Evolutionary conservation across 2,888 invertebrate species (phyloP).

Genomic region (Sympetrum striolatum): DNA sequence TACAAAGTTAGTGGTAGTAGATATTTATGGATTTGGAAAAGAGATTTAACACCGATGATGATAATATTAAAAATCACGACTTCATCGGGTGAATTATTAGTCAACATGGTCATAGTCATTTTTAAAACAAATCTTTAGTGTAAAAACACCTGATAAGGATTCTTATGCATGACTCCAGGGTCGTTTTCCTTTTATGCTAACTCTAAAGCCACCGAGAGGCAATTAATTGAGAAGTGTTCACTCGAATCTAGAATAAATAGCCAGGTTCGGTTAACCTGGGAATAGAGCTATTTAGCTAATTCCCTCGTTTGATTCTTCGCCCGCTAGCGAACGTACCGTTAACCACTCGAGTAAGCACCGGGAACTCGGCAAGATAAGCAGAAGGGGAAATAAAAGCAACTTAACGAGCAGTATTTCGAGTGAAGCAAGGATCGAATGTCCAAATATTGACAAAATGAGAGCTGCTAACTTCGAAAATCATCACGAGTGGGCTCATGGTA

Average conservation of each 20-base stretch:
- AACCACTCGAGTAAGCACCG: background rate
- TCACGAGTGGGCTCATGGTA: background rate
- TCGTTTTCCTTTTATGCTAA: no score
- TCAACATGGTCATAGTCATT: no score
- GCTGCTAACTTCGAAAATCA: slow-evolving; percentile 10
- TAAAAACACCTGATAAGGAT: no score
- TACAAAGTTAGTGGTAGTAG: no score
- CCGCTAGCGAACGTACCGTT: background rate
- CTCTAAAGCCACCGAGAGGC: no score
- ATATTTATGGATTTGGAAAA: no score
- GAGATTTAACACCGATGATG: no score
- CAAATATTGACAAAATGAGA: background rate
- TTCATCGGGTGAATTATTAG: no score
- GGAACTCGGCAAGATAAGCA: background rate
- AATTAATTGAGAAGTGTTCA: background rate
- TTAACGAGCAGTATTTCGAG: background rate
- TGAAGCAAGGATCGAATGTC: background rate
- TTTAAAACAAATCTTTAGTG: no score
- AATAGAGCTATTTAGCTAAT: background rate
- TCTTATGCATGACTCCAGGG: no score
- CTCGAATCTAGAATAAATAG: slow-evolving; percentile 4
- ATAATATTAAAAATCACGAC: no score
- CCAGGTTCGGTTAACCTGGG: background rate
- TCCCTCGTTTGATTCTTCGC: background rate
- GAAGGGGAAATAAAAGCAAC: background rate